Evolutionary conservation across 53 echinoderm and acorn worm genomes (phyloP).

Genomic region (Holothuria leucospilota): DNA sequence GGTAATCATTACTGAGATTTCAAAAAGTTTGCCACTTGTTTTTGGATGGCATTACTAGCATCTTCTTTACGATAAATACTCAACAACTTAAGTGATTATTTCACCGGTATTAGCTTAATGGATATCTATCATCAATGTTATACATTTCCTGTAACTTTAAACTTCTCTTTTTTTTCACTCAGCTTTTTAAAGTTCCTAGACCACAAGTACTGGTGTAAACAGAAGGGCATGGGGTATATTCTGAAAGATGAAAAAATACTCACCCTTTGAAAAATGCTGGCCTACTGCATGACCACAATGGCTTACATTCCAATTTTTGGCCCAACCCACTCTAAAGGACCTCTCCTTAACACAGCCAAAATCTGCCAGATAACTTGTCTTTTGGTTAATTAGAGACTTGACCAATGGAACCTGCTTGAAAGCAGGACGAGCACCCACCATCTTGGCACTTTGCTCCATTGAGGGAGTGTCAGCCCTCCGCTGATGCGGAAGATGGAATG

Average conservation of each 20-base stretch:
- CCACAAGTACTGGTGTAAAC: no score
- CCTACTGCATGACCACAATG: slow-evolving; percentile 90
- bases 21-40: no score
- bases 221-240: no score
- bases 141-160: no score
- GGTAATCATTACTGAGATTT: no score
- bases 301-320: slow-evolving; percentile 90
- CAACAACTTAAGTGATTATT: no score
- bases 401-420: slow-evolving; percentile 70
- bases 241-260: not conserved
- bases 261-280: slow-evolving; percentile 18
- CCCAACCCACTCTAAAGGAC: slow-evolving; percentile 91
- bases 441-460: slow-evolving; percentile 62
- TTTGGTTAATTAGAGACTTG: slow-evolving; percentile 72
- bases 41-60: no score
- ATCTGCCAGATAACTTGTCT: slow-evolving; percentile 73
- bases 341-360: slow-evolving; percentile 82
- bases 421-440: slow-evolving; percentile 86
- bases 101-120: no score
- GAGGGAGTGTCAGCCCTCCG: slow-evolving; percentile 18
- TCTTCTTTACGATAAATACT: no score
- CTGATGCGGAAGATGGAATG: slow-evolving; percentile 23
- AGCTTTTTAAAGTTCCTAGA: no score
- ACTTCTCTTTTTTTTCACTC: no score
- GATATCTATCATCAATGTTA: no score